Base-by-base conservation (phyloP, 2,888 invertebrate genomes). In the Micropterix aruncella region DNA sequence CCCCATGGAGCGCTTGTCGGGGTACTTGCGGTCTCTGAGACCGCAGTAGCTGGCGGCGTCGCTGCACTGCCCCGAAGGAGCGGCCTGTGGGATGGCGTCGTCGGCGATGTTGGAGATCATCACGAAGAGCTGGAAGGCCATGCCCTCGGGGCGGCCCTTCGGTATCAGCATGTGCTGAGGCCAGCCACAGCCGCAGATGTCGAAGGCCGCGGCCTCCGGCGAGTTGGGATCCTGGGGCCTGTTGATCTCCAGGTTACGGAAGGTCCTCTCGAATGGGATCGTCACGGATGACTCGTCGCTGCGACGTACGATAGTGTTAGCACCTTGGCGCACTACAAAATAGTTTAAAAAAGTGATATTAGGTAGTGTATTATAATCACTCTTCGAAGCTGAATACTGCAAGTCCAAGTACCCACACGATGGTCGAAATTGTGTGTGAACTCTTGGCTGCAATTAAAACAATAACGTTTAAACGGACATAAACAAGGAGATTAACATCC, bases 111-210 rank as follows among this genome's bases (percentile, higher is more conserved):
- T 77, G 45, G 87, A 81, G 46, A 88, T 69, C 85, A 88, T 87
- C 38, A 75, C 80, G 59, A 85, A 88, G 37, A 88, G 63, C 51
- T 83, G 77, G 55, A 79, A 75, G 0, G 69, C 62, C 61, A 74
- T 78, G 1, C 88, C 88, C 46, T 73, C 67, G 0, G 70, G 55
- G 3, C 60, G 79, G 2, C 89, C 89, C 61, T 78, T 83, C 1
- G 88, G 83, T 27, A 86, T 52, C 3, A 88, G 70, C 76, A 89
- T 74, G 61, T 89, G 87, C 48, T 86, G 80, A 0, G 89, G 89
- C 87, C 89, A 89, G 42, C 89, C 88, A 55, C 90, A 91, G 47
- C 89, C 89, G 65, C 90, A 91, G 74, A 84, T 86, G 64, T 83
- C 82, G 65, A 83, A 84, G 51, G 71, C 67, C 0, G 65, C 65